phyloP scores from a whole-genome alignment of 1,140 invertebrate genomes.

The Tetraneura akinire region DNA sequence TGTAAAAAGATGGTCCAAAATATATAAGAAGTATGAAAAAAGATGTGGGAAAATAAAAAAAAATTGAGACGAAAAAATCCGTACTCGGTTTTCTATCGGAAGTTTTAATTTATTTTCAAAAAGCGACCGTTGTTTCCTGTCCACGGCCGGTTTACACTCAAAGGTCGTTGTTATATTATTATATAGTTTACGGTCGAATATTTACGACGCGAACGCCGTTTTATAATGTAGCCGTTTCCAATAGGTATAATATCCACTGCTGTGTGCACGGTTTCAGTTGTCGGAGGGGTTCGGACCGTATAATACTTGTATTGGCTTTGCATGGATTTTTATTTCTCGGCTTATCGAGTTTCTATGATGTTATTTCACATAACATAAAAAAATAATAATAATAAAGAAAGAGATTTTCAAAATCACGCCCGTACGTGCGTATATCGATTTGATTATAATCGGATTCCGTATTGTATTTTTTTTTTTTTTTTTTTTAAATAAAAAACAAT shows the following conservation, averaged over 20 bases:
- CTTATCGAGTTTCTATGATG: constrained; percentile 8
- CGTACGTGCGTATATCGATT: too few relatives aligned
- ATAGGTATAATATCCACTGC: neutral
- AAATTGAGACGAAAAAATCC: constrained; percentile 25
- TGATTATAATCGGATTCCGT: too few relatives aligned
- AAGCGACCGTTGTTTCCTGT: constrained; percentile 46
- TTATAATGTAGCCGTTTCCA: constrained; percentile 26
- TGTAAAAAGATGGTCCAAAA: constrained; percentile 36
- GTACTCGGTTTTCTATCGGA: constrained; percentile 11
- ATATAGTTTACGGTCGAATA: constrained; percentile 38
- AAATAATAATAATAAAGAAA: neutral
- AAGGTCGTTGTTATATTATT: too few relatives aligned
- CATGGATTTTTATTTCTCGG: constrained; percentile 6
- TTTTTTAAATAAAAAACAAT: too few relatives aligned
- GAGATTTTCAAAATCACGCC: neutral
- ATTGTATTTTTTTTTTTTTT: too few relatives aligned
- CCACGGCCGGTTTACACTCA: constrained; percentile 24
- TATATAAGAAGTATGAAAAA: neutral
- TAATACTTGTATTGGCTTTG: neutral
- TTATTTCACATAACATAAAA: neutral
- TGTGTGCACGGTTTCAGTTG: neutral
- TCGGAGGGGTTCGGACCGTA: neutral
- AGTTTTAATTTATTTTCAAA: constrained; percentile 49
- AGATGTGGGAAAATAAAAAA: neutral
- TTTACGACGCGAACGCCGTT: constrained; percentile 38